A percentile compares a stretch with the other conserved stretches of the same genome.
Evolutionary conservation across 2,113 vertebrate genomes (phyloP).

Genomic region (Colinus virginianus): DNA sequence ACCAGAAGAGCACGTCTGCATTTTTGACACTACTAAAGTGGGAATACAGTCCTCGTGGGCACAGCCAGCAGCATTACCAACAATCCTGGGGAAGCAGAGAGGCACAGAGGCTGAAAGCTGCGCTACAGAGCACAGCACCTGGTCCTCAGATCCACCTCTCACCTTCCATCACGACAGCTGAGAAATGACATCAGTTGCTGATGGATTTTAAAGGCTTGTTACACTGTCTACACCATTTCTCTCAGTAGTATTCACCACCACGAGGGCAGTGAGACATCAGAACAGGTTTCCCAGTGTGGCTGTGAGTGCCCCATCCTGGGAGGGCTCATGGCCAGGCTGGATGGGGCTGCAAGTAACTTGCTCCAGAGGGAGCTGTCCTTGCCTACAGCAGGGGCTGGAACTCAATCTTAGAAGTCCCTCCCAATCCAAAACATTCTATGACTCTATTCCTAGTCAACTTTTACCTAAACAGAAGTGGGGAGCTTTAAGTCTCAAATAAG

Average conservation of each 20-base stretch:
- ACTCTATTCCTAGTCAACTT: neutral
- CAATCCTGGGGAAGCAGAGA: neutral
- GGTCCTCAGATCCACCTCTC: neutral
- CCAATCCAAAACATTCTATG: no score
- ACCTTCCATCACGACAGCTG: neutral
- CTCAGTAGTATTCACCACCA: neutral
- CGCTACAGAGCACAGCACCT: neutral
- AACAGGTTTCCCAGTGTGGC: no score
- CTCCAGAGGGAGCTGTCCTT: no score
- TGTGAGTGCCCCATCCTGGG: no score
- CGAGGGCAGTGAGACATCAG: no score
- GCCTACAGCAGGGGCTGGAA: no score
- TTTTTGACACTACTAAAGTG: neutral
- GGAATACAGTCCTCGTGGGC: neutral
- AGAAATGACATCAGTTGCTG: neutral
- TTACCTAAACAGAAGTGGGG: neutral
- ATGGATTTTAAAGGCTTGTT: neutral
- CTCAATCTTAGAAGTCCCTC: no score
- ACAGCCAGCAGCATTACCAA: neutral
- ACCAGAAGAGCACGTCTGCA: neutral
- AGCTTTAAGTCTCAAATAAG: neutral
- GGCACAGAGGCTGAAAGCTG: neutral
- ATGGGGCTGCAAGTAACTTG: no score
- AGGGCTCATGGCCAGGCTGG: no score
- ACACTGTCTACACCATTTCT: neutral